Evolutionary conservation across 2,888 invertebrate genomes (phyloP).

Genomic region (Leptinotarsa tumamoca): DNA sequence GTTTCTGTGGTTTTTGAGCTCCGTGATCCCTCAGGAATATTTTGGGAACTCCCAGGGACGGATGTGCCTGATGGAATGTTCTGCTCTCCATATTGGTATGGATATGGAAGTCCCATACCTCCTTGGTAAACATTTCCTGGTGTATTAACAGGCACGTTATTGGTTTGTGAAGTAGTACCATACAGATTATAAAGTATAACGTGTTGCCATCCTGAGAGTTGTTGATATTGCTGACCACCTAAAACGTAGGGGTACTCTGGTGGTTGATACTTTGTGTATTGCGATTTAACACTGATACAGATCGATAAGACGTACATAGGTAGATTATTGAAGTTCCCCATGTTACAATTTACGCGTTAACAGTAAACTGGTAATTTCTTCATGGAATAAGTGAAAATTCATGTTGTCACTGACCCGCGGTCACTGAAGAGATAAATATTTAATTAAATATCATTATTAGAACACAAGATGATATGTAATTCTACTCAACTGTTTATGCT

Average conservation of each 20-base stretch:
- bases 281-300: background rate
- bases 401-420: slow-evolving; percentile 11
- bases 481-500: no score
- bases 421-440: background rate
- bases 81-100: slow-evolving; percentile 3
- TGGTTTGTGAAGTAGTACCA: background rate
- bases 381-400: background rate
- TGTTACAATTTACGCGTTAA: slow-evolving; percentile 9
- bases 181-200: background rate
- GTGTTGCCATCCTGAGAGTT: background rate
- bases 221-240: background rate
- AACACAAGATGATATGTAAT: background rate
- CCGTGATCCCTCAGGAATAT: background rate
- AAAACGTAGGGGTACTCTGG: background rate
- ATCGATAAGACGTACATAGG: background rate
- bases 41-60: no score
- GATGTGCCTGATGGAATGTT: background rate
- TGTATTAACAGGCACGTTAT: background rate
- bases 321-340: background rate
- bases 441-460: background rate
- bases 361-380: background rate
- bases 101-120: background rate
- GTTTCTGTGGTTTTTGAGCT: background rate
- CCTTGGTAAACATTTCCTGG: no score
- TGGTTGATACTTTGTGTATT: background rate